Evolutionary conservation across 2,797 vertebrate genomes (phyloP), one percentile per base, ranked within the genome.

Genomic region (Thunnus albacares): DNA sequence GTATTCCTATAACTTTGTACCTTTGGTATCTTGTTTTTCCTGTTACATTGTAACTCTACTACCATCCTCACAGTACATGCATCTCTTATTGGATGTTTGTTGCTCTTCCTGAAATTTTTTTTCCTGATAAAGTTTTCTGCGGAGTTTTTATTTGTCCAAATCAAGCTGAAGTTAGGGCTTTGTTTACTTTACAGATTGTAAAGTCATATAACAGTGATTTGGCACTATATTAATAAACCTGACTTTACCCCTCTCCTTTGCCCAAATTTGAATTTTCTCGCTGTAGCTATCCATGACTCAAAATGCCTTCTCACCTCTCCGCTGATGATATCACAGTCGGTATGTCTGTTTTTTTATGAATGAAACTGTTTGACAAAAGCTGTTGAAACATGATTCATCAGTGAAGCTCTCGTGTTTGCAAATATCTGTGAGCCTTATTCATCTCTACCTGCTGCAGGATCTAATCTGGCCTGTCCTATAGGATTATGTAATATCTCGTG

Each of bases 401-500:
- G 18, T 60, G 14, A 55, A 18, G 11, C 10, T 17, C 9, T n/a
- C 3, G 5, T 4, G 17, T 62, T 20, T 57, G 17, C 9, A 2
- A 30, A 8, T 26, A 22, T 60, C 8, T 14, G 4, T 66, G 60
- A 79, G 43, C 51, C 51, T 51, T 6, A 1, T 0, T 35, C 6
- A 22, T 51, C 13, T 63, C 67, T 61, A 24, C 10, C 30, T 20
- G 3, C 56, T 59, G 35, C 12, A 47, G 74, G 80, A 80, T 79
- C 76, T 82, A 52, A 45, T 70, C 51, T n/a, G 65, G 30, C 66
- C 45, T 51, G 58, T 83, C 59, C 43, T 61, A 14, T 26, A 52
- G 28, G 62, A 71, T 86, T 77, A 49, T 66, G 76, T 86, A 86
- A 87, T 65, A 4, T 74, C 68, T 87, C 78, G 61, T 89, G 61